Evolutionary conservation across 2,797 vertebrate species (phyloP).

Genomic region (Acanthornis magna): DNA sequence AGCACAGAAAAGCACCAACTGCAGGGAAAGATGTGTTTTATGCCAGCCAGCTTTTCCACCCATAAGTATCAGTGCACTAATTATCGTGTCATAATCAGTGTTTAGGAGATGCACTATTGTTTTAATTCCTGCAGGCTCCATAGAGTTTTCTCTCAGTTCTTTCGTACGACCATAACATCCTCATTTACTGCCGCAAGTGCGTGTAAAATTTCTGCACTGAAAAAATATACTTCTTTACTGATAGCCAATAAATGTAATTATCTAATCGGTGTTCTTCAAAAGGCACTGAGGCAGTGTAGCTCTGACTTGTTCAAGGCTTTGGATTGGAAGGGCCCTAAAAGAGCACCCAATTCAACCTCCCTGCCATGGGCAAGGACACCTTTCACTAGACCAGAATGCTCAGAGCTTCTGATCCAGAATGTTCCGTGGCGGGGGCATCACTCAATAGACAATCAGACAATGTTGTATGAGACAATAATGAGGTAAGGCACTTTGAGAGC

Average conservation of each 20-base stretch:
- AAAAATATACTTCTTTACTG: neutral
- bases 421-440: neutral
- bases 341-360: neutral
- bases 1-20: conserved; percentile 2
- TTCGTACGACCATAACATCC: neutral
- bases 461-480: neutral
- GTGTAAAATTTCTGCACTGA: neutral
- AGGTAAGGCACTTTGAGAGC: neutral
- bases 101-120: neutral
- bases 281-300: neutral
- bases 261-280: neutral
- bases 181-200: neutral
- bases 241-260: neutral
- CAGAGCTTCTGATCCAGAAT: neutral
- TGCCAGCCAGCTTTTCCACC: neutral
- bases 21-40: neutral
- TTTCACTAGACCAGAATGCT: neutral
- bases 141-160: neutral
- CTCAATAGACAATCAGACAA: neutral
- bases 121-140: neutral
- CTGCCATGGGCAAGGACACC: neutral
- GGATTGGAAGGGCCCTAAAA: neutral
- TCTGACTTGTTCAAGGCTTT: neutral
- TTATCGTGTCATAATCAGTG: neutral
- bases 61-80: neutral